Evolutionary conservation across 2,888 invertebrate genomes (phyloP).

Genomic region (Ichneumon xanthorius): DNA sequence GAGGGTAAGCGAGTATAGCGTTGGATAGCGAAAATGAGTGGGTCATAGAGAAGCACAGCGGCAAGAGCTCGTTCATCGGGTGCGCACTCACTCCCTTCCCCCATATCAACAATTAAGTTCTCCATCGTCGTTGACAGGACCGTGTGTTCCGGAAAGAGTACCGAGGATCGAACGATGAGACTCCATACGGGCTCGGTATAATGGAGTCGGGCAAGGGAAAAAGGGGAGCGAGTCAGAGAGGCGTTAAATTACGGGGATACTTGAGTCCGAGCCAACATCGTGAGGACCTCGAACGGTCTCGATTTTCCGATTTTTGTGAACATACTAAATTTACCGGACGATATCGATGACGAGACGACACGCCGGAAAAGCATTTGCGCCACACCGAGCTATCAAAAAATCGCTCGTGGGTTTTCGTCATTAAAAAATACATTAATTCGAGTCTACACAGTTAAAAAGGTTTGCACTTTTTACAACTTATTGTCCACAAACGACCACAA

Average conservation of each 20-base stretch:
- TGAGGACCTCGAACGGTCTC: slow-evolving; percentile 16
- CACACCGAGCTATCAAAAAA: not conserved
- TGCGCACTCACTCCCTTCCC: slow-evolving; percentile 3
- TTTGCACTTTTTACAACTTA: no score
- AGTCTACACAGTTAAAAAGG: no score
- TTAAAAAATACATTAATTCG: not conserved
- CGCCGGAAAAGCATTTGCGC: not conserved
- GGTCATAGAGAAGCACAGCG: not conserved
- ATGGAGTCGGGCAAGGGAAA: not conserved
- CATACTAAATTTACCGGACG: not conserved
- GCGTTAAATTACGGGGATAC: slow-evolving; percentile 54
- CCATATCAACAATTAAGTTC: slow-evolving; percentile 67
- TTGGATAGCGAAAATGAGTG: slow-evolving; percentile 14
- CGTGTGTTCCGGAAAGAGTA: slow-evolving; percentile 68
- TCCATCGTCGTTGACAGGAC: slow-evolving; percentile 65
- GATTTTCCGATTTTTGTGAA: slow-evolving; percentile 15
- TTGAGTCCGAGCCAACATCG: slow-evolving; percentile 47
- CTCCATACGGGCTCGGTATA: slow-evolving; percentile 7
- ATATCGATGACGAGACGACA: not conserved
- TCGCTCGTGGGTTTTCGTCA: not conserved
- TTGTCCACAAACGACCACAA: no score
- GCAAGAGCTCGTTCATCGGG: slow-evolving; percentile 12
- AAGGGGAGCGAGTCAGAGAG: slow-evolving; percentile 19
- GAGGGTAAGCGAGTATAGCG: slow-evolving; percentile 2
- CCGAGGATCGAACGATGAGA: slow-evolving; percentile 49